Base-by-base conservation (phyloP, 2,888 invertebrate genomes). In the Celastrina argiolus region DNA sequence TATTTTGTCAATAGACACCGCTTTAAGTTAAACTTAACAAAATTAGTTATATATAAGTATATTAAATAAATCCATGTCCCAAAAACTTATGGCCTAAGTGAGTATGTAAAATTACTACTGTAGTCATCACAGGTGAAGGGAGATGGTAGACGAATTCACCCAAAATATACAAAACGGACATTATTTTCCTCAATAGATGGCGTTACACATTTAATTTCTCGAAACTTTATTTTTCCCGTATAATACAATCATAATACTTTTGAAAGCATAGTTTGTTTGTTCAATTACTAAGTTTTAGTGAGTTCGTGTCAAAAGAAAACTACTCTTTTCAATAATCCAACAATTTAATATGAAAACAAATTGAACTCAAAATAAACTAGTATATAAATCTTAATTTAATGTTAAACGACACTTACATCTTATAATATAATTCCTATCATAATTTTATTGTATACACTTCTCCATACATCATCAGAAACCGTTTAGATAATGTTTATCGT, bases 341-440 rank as follows among this genome's bases (percentile, higher is more conserved):
- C 36, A 36, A 22, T 18, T 61, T 61, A 61, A 61, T 36, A 61
- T 36, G 61, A 22, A 61, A 22, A 61, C 31, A 58, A n/a, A 58
- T 31, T 31, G 18, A 61, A 39, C 14, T 39, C 22, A 36, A 61
- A 39, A 39, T 39, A 22, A 22, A 61, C 39, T 61, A 39, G 36
- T 88, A 89, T 87, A 87, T 81, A 71, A 78, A 78, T 79, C 81
- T 88, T 88, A 88, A 39, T 22, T 4, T 61, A 34, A 8, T 18
- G 18, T 39, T 34, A 12, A 16, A 61, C 61, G 61, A 61, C 61
- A 39, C 61, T 61, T 61, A 56, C 36, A 85, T 88, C 88, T 78
- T 82, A 79, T 74, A 76, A 77, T 74, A 77, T 72, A 78, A 39
- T 39, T 14, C 6, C 16, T 36, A 61, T 22, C 1, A 36, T 61